These are phyloP conservation scores for Gymnothorax reevesii DNA, from an alignment of 2,797 vertebrate species.

Conservation along the genomic window DNA sequence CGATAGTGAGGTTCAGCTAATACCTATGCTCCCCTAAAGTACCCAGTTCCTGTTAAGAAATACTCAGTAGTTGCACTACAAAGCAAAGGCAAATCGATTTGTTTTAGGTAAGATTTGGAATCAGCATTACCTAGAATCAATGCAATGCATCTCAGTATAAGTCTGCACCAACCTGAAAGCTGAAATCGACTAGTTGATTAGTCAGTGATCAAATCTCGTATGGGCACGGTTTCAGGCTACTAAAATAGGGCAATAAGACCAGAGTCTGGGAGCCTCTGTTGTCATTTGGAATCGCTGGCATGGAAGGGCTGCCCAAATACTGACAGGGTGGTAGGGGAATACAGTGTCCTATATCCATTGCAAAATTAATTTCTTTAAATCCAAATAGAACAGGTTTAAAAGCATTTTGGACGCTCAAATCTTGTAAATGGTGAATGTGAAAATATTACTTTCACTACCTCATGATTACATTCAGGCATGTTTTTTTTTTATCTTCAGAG, in stretches of 20 bases:
- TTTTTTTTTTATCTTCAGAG: conserved; percentile 5
- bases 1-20: not conserved
- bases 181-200: not conserved
- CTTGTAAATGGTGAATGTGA: conserved; percentile 13
- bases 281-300: too few relatives aligned
- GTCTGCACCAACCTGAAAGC: not conserved
- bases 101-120: not conserved
- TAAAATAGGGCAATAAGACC: not conserved
- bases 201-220: not conserved
- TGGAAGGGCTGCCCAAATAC: too few relatives aligned
- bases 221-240: not conserved
- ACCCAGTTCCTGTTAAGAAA: conserved; percentile 3
- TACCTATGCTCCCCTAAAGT: not conserved
- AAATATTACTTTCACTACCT: conserved; percentile 13
- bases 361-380: too few relatives aligned
- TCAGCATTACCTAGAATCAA: not conserved
- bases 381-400: not conserved
- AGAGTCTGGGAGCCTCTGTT: too few relatives aligned
- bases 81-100: not conserved
- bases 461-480: not conserved
- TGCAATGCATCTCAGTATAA: not conserved
- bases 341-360: too few relatives aligned
- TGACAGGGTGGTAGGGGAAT: too few relatives aligned
- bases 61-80: conserved; percentile 1
- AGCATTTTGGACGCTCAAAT: not conserved